A percentile compares a stretch with the other conserved stretches of the same genome.
Evolutionary conservation across 2,113 vertebrate species (phyloP).

Genomic region (Hippopotamus amphibius): DNA sequence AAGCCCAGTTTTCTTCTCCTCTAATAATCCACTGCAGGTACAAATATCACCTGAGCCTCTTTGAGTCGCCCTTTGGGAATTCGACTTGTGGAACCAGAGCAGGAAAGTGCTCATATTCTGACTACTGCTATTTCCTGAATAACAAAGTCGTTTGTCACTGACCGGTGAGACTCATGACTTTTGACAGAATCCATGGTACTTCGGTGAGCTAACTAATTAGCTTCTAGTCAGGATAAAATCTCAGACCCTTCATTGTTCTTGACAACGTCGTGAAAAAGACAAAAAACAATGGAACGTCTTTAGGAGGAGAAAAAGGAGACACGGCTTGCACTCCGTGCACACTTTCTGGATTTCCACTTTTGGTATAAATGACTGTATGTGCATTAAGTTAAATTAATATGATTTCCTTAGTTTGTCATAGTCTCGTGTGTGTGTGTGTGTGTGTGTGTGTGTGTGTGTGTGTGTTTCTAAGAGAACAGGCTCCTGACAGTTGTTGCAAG

Average conservation of each 20-base stretch:
- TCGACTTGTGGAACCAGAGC: neutral
- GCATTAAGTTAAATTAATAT: neutral
- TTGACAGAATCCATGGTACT: slow-evolving; percentile 4
- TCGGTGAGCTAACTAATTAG: neutral
- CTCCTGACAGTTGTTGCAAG: slow-evolving; percentile 44
- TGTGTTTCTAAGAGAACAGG: neutral
- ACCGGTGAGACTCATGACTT: neutral
- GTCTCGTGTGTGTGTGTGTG: neutral
- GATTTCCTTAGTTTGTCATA: neutral
- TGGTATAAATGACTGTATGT: neutral
- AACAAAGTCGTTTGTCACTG: neutral
- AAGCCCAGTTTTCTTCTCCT: neutral
- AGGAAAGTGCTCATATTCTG: neutral
- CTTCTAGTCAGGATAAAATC: neutral
- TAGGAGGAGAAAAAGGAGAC: neutral
- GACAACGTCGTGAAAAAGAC: neutral
- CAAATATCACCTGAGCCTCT: neutral
- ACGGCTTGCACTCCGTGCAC: neutral
- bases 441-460: neutral
- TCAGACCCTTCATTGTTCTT: neutral
- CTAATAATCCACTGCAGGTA: neutral
- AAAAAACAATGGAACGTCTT: neutral
- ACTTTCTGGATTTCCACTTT: neutral
- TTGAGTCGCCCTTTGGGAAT: neutral
- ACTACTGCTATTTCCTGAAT: neutral